A percentile compares a stretch with the other conserved stretches of the same genome.
Conservation (phyloP, 1,140 invertebrate genomes). For the Drosophila funebris region DNA sequence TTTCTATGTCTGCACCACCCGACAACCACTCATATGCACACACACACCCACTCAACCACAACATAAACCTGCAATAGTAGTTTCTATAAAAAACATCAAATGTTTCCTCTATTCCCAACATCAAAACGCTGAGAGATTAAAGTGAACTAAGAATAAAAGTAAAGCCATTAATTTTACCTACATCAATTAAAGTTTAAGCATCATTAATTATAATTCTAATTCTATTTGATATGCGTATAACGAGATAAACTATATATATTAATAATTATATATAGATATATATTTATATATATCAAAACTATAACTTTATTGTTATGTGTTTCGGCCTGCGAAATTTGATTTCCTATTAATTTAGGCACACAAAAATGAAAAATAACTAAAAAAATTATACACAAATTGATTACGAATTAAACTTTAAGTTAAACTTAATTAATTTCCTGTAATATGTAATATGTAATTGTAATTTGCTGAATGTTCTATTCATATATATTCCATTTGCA, state of each 20-base stretch:
- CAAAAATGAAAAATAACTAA: constrained; percentile 31
- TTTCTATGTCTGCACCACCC: constrained; percentile 33
- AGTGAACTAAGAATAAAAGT: constrained; percentile 11
- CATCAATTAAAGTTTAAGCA: constrained; percentile 47
- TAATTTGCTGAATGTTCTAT: constrained; percentile 35
- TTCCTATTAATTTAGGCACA: constrained; percentile 74
- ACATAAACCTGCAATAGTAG: constrained; percentile 67
- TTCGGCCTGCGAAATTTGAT: constrained; percentile 73
- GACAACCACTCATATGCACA: constrained; percentile 1
- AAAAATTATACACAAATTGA: constrained; percentile 14
- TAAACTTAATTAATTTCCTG: constrained; percentile 60
- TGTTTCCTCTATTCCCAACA: constrained; percentile 27
- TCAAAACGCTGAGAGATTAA: constrained; percentile 64
- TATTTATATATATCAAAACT: constrained; percentile 10
- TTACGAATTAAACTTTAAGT: constrained; percentile 51
- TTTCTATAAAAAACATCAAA: constrained; percentile 50
- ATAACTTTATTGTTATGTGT: constrained; percentile 57
- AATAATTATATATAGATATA: constrained; percentile 12
- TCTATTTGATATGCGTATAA: constrained; percentile 50
- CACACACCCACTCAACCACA: background rate
- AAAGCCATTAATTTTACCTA: constrained; percentile 60
- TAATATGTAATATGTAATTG: constrained; percentile 39
- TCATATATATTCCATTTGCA: constrained; percentile 23
- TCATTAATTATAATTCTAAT: constrained; percentile 36
- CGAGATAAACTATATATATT: constrained; percentile 26